Conservation (phyloP, 2,113 vertebrate genomes). For the Phasianus colchicus region DNA sequence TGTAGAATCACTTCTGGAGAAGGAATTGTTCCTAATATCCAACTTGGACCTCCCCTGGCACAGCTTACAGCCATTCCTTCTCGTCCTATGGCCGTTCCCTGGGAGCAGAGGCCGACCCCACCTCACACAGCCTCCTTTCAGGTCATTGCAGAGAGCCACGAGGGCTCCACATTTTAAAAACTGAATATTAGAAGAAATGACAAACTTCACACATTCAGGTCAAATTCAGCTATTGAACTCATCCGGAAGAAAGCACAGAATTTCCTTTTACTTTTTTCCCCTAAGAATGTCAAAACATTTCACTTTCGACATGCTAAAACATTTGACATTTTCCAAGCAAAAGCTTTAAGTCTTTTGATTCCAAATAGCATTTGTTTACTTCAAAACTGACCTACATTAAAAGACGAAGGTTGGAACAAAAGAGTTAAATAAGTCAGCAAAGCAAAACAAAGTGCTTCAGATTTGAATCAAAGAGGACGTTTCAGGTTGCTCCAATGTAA, state of each 20-base stretch:
- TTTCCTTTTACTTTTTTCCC: background rate
- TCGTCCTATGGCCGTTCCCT: too few relatives aligned
- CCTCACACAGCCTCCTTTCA: too few relatives aligned
- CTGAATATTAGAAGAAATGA: background rate
- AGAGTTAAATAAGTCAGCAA: background rate
- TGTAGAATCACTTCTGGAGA: too few relatives aligned
- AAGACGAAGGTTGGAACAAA: slow-evolving; percentile 22
- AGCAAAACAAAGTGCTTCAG: background rate
- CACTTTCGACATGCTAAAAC: background rate
- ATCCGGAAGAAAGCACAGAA: background rate
- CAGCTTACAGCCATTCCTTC: too few relatives aligned
- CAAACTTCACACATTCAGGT: slow-evolving; percentile 16
- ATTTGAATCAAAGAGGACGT: background rate
- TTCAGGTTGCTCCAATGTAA: background rate
- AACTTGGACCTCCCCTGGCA: too few relatives aligned
- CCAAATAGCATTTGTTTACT: slow-evolving; percentile 38
- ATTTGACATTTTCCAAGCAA: slow-evolving; percentile 53
- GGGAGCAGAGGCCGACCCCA: too few relatives aligned
- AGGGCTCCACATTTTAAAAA: background rate
- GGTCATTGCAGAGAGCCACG: too few relatives aligned
- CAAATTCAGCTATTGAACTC: slow-evolving; percentile 41
- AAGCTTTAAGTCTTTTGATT: slow-evolving; percentile 54
- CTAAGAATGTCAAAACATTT: slow-evolving; percentile 60
- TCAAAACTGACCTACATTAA: slow-evolving; percentile 5
- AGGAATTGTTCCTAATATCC: too few relatives aligned